These are phyloP conservation scores for Leptinotarsa peninsularis DNA, from an alignment of 2,888 invertebrate species.

Conservation along the genomic window DNA sequence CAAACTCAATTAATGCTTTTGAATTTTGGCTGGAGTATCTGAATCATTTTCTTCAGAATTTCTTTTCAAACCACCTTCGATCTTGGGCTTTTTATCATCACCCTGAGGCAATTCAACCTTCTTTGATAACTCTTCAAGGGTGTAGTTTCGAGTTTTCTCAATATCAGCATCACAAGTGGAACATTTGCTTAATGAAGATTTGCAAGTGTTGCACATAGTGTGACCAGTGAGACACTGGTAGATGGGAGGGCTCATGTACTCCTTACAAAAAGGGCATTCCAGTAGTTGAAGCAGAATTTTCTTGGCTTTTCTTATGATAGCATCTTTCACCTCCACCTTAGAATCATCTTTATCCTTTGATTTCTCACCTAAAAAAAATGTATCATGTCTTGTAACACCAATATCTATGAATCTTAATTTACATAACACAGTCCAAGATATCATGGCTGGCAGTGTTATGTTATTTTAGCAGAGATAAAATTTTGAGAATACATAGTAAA, in stretches of 20 bases:
- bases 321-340: conserved; percentile 44
- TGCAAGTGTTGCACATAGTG: conserved; percentile 54
- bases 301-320: conserved; percentile 45
- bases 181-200: conserved; percentile 46
- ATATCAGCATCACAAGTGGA: conserved; percentile 44
- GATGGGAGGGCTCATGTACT: conserved; percentile 54
- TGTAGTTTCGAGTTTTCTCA: conserved; percentile 37
- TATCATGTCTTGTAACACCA: neutral
- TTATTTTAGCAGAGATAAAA: too few relatives aligned
- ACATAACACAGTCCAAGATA: too few relatives aligned
- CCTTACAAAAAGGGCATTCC: conserved; percentile 54
- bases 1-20: conserved; percentile 25
- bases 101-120: conserved; percentile 35
- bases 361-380: conserved; percentile 34
- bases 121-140: conserved; percentile 40
- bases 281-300: conserved; percentile 46
- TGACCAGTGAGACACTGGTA: conserved; percentile 54
- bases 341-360: conserved; percentile 34
- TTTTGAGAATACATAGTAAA: too few relatives aligned
- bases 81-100: conserved; percentile 33
- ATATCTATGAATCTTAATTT: too few relatives aligned
- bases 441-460: too few relatives aligned
- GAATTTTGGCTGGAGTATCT: conserved; percentile 28
- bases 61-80: conserved; percentile 28
- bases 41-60: conserved; percentile 30